Evolutionary conservation across 2,113 vertebrate species (phyloP).

Genomic region (Tachysurus vachellii): DNA sequence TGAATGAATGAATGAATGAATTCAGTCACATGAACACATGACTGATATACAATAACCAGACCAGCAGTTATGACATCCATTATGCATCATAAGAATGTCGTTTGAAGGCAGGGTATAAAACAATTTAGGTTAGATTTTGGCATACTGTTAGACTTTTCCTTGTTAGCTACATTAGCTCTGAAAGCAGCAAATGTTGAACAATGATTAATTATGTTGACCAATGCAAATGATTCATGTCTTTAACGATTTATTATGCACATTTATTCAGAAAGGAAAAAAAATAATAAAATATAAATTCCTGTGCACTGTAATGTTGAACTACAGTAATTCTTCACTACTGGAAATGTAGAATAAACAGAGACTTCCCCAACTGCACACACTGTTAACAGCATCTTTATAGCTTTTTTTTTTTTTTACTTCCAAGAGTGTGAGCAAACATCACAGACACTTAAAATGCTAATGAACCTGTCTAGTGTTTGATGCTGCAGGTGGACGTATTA

Average conservation of each 20-base stretch:
- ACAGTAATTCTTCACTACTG: not conserved
- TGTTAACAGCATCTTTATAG: not conserved
- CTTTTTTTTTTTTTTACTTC: not conserved
- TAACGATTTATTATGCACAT: not conserved
- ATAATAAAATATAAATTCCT: not conserved
- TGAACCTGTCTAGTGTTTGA: conserved; percentile 15
- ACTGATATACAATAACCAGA: no score
- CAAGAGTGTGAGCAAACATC: conserved; percentile 28
- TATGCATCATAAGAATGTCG: not conserved
- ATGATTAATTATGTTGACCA: no score
- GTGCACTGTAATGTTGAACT: not conserved
- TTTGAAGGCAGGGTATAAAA: not conserved
- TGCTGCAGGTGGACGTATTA: conserved; percentile 26
- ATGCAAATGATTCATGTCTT: not conserved
- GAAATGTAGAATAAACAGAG: not conserved
- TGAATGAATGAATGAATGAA: no score
- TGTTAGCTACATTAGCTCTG: not conserved
- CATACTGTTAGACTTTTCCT: not conserved
- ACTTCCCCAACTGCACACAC: not conserved
- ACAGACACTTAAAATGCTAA: conserved; percentile 25
- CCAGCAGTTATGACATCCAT: not conserved
- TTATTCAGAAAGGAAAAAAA: not conserved
- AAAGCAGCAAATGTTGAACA: not conserved
- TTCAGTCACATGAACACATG: no score
- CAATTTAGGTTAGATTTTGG: not conserved